phyloP scores from a whole-genome alignment of 1,140 invertebrate genomes.

The Drosophila truncata region DNA sequence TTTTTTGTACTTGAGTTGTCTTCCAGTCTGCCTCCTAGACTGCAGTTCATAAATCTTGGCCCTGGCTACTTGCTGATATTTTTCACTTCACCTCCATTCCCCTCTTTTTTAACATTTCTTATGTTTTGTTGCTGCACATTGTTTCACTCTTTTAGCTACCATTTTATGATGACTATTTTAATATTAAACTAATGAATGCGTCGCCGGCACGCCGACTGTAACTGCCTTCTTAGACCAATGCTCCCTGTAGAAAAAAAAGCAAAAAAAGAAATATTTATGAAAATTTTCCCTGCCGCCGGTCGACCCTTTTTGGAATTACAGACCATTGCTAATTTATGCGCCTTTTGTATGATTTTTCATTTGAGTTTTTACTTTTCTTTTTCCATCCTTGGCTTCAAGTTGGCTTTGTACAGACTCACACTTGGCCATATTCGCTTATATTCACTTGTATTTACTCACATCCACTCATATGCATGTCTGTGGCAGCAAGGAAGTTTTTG shows the following conservation, averaged over 20 bases:
- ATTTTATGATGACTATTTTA: conserved; percentile 82
- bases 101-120: background rate
- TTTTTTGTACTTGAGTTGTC: background rate
- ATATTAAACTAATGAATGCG: conserved; percentile 83
- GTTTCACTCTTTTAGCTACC: conserved; percentile 73
- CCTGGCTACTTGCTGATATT: conserved; percentile 54
- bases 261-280: conserved; percentile 28
- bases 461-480: conserved; percentile 23
- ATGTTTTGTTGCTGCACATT: conserved; percentile 53
- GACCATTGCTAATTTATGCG: conserved; percentile 84
- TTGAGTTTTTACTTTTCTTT: conserved; percentile 47
- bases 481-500: conserved; percentile 31
- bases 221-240: conserved; percentile 36
- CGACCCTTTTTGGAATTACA: conserved; percentile 79
- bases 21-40: conserved; percentile 24
- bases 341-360: conserved; percentile 79
- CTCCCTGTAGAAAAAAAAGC: background rate
- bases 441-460: conserved; percentile 15
- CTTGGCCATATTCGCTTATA: conserved; percentile 34
- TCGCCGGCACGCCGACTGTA: conserved; percentile 71
- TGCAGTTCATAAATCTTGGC: conserved; percentile 80
- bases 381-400: conserved; percentile 33
- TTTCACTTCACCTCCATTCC: conserved; percentile 4
- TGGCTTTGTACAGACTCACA: conserved; percentile 33
- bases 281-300: conserved; percentile 45